These are phyloP conservation scores for Melolontha melolontha DNA, from an alignment of 2,888 invertebrate genomes.

Conservation along the genomic window DNA sequence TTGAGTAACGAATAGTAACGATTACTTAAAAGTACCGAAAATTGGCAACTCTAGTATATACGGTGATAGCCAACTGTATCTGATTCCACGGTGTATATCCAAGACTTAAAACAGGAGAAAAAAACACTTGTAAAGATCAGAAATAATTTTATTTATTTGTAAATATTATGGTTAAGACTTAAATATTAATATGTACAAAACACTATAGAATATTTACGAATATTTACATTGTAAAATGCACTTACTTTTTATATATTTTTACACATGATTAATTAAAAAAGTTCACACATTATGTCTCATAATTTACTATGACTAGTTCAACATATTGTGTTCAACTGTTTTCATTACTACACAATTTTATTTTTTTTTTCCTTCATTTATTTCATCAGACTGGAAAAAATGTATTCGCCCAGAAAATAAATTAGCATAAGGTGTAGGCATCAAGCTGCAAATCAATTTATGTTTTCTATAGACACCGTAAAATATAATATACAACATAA, in stretches of 20 bases:
- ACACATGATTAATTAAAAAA: constrained; percentile 56
- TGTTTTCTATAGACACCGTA: constrained; percentile 4
- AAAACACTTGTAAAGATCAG: constrained; percentile 44
- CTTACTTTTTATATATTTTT: constrained; percentile 55
- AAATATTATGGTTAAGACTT: constrained; percentile 64
- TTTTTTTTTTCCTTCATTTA: constrained; percentile 6
- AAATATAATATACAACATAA: constrained; percentile 24
- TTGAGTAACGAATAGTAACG: too few species aligned
- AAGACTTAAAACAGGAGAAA: too few species aligned
- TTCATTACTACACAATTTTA: constrained; percentile 40
- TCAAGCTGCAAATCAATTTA: background rate
- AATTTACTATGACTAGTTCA: constrained; percentile 65
- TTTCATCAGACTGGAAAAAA: background rate
- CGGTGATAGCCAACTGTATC: too few species aligned
- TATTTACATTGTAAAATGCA: constrained; percentile 65
- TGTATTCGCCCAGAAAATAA: background rate
- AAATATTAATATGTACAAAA: constrained; percentile 65
- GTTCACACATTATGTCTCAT: constrained; percentile 57
- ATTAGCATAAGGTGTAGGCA: background rate
- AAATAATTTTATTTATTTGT: constrained; percentile 63
- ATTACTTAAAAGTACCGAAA: too few species aligned
- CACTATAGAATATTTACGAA: constrained; percentile 62
- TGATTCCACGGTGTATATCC: too few species aligned
- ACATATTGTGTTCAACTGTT: constrained; percentile 56
- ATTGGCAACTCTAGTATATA: too few species aligned